A percentile compares a stretch with the other conserved stretches of the same genome.
Conservation (phyloP, 1,140 invertebrate genomes). For the Mercenaria mercenaria region DNA sequence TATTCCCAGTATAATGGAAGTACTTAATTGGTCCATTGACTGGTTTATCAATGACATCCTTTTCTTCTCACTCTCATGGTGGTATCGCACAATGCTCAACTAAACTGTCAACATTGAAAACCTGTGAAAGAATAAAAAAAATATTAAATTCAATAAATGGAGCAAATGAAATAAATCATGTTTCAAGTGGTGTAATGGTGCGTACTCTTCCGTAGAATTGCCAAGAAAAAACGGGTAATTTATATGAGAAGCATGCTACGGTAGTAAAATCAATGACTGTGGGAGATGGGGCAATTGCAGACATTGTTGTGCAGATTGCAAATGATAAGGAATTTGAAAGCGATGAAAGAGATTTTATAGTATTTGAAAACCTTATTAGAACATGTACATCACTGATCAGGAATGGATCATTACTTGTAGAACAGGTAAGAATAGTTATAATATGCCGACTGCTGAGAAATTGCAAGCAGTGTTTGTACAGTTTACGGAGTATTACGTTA, state of each 20-base stretch:
- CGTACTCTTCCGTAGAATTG: slow-evolving; percentile 40
- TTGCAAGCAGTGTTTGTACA: too few species aligned
- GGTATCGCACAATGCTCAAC: not conserved
- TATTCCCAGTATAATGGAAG: not conserved
- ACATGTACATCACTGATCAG: too few species aligned
- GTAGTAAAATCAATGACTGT: slow-evolving; percentile 9
- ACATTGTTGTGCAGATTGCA: not conserved
- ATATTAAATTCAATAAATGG: slow-evolving; percentile 45
- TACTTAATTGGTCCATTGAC: not conserved
- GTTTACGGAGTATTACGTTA: too few species aligned
- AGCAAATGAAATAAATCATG: slow-evolving; percentile 39
- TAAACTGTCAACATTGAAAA: not conserved
- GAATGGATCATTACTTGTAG: too few species aligned
- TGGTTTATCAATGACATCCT: not conserved
- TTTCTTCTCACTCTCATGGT: not conserved
- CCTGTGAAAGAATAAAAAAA: slow-evolving; percentile 39
- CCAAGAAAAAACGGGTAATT: slow-evolving; percentile 3
- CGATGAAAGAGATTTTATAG: slow-evolving; percentile 13
- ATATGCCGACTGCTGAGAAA: too few species aligned
- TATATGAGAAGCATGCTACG: not conserved
- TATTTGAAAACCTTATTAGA: too few species aligned
- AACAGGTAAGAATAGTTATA: too few species aligned
- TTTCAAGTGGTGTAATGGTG: slow-evolving; percentile 34
- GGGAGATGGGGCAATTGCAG: not conserved
- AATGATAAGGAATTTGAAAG: not conserved